These are phyloP conservation scores for Acleris sparsana DNA, from an alignment of 2,888 invertebrate species.

Conservation along the genomic window DNA sequence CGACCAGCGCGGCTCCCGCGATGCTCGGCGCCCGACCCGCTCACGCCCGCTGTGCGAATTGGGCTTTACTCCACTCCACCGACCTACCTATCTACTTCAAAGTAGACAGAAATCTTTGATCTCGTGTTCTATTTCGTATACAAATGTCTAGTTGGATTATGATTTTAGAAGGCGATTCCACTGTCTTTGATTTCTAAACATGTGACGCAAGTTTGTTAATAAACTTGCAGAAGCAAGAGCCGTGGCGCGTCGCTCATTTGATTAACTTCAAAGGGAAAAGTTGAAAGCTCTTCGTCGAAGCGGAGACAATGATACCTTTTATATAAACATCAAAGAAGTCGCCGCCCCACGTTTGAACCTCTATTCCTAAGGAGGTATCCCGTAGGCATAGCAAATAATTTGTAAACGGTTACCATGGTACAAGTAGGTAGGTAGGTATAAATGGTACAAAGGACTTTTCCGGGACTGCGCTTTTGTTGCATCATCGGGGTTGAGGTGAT, in stretches of 20 bases:
- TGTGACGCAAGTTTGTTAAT: constrained; percentile 36
- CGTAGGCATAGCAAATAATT: constrained; percentile 19
- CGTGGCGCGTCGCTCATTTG: constrained; percentile 32
- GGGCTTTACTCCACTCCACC: not conserved
- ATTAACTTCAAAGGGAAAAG: constrained; percentile 35
- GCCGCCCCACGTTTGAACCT: constrained; percentile 24
- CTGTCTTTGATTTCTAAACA: constrained; percentile 29
- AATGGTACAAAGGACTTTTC: constrained; percentile 23
- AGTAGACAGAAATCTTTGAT: constrained; percentile 34
- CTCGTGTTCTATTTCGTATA: constrained; percentile 35
- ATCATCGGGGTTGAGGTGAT: constrained; percentile 3
- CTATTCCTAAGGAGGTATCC: constrained; percentile 3
- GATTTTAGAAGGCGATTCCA: constrained; percentile 30
- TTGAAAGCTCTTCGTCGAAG: constrained; percentile 37
- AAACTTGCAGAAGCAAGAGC: constrained; percentile 32
- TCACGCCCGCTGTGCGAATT: no score
- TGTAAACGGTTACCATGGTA: constrained; percentile 7
- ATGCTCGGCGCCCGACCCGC: no score
- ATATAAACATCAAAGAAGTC: constrained; percentile 33
- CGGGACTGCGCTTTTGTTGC: constrained; percentile 32
- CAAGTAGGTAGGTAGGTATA: no score
- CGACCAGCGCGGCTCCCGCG: no score
- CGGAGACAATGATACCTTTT: constrained; percentile 37
- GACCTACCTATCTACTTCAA: constrained; percentile 26
- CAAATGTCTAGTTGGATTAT: constrained; percentile 36